Conservation (phyloP, 2,113 vertebrate genomes). For the Melanocharis versteri region DNA sequence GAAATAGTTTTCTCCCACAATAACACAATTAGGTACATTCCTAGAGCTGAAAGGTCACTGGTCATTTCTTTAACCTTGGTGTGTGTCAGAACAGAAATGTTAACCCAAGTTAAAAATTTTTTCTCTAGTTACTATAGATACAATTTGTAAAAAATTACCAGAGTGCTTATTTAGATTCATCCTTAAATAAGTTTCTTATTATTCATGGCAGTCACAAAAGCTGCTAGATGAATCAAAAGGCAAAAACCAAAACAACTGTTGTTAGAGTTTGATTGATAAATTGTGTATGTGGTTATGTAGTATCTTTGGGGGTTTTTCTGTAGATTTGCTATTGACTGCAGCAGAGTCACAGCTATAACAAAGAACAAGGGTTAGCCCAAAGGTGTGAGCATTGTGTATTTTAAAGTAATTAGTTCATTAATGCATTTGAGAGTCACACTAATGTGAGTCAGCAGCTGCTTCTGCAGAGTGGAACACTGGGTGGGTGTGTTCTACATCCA, state of each 20-base stretch:
- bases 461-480: neutral
- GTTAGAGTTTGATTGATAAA: neutral
- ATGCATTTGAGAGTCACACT: neutral
- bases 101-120: neutral
- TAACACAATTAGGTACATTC: neutral
- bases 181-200: neutral
- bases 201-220: neutral
- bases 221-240: neutral
- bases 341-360: neutral
- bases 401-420: slow-evolving; percentile 1
- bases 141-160: neutral
- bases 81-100: neutral
- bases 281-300: neutral
- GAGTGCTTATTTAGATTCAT: neutral
- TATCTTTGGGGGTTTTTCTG: neutral
- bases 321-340: neutral
- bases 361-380: neutral
- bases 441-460: neutral
- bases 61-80: neutral
- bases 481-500: neutral
- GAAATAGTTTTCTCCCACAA: neutral
- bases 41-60: neutral
- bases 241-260: neutral
- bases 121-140: slow-evolving; percentile 1
- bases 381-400: neutral